Evolutionary conservation across 2,888 invertebrate species (phyloP), one percentile per base, ranked within the genome.

Genomic region (Lithosia quadra): DNA sequence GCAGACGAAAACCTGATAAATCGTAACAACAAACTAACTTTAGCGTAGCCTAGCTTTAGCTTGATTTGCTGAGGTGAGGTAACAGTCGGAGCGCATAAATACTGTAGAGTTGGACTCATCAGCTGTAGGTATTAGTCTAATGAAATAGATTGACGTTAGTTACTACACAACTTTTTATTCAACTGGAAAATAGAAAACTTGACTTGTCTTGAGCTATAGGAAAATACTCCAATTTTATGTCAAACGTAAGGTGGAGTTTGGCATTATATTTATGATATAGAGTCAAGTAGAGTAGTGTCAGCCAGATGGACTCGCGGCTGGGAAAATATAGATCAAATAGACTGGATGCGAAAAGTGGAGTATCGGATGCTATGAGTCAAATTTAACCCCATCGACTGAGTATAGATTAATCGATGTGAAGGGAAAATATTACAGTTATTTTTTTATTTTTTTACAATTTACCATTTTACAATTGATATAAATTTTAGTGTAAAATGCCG

Each of bases 1-100:
- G 22, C 15, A 69, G 65, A 24, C 34, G 64, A 68, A 65, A 61
- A 34, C 11, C 68, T 68, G 60, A 64, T 65, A 68, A 65, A 58
- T 69, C 36, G 53, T 53, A 36, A 69, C 65, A 69, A 62, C 55
- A 4, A 22, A 57, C 39, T 57, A 58, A 36, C 28, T 63, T 63
- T 53, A 39, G 53, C 15, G 11, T 39, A n/a, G 22, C n/a, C 39
- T 10, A 36, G 10, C 18, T 58, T 53, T 21, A 53, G 55, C 56
- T 62, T 34, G 28, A 62, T 67, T 60, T 56, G 18, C 36, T 56
- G 55, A 61, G 55, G 49, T 66, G 34, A 60, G 24, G 24, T 36
- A 11, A 11, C 60, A 66, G 21, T 24, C 33, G 22, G 34, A 22
- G 49, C 8, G 22, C 34, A n/a, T 53, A 67, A 33, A 63, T 53